Base-by-base conservation (phyloP, 2,888 invertebrate genomes). In the Balanococcus diminutus region DNA sequence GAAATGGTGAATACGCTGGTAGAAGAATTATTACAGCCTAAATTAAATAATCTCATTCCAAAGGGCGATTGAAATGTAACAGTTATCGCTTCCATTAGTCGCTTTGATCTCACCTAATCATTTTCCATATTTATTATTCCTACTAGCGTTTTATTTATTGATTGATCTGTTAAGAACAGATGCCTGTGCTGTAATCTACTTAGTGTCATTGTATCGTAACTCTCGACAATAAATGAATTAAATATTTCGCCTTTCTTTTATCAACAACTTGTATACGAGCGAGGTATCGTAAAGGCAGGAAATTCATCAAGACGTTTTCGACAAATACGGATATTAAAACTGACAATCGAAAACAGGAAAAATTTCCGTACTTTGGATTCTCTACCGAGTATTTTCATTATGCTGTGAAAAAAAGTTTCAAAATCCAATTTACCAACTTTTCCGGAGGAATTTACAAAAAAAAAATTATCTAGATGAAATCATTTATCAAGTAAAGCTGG, bases 11-110 rank as follows among this genome's bases (percentile, higher is more conserved):
- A 92, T 39, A 94, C 93, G 39, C 93, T 97, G 87, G 93, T 96
- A 1, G 91, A 93, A 22, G 96, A 97, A 89, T 93, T 97, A 88
- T 91, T 97, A 84, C 93, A 96, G 89, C 98, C 98, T 0, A 91
- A 92, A 88, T 90, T 92, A 88, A 94, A 96, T 89, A 91, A 91
- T 28, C 91, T 95, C 19, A 91, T 75, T 46, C 85, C 85, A 28
- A 75, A 85, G 25, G 31, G 46, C 36, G 85, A 85, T 85, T 85
- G 39, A 75, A 32, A 79, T 4, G 75, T 79, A 79, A 19, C 25
- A 28, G 6, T 32, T 72, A 31, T 79, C 32, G 36, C 19, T 9
- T 36, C 36, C 36, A 79, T 36, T 79, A 79, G 72, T 79, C 19
- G 75, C 75, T 79, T 79, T 79, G 75, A 79, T 79, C 75, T 79